These are phyloP conservation scores for Prostheceraeus crozeri DNA, from an alignment of 2,888 invertebrate species.

Conservation along the genomic window DNA sequence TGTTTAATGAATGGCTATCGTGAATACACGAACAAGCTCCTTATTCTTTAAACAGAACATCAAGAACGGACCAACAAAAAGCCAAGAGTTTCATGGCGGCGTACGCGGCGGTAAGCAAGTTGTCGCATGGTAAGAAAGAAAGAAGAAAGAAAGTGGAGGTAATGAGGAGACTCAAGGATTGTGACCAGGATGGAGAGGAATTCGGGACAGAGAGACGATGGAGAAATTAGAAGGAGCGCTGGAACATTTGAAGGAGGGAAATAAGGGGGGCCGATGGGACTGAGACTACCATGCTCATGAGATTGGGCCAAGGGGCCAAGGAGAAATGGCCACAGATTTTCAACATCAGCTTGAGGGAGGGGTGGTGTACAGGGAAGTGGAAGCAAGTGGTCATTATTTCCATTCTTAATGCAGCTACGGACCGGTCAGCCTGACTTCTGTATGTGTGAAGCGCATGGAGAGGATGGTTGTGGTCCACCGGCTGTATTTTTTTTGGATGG, in stretches of 20 bases:
- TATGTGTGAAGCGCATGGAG: background rate
- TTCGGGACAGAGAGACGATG: background rate
- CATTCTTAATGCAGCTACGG: slow-evolving; percentile 8
- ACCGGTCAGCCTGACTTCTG: background rate
- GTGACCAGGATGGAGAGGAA: too few relatives aligned
- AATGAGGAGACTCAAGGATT: too few relatives aligned
- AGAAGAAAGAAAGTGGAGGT: background rate
- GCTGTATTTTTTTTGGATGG: background rate
- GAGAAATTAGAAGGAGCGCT: background rate
- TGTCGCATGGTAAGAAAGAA: background rate
- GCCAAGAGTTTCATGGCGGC: too few relatives aligned
- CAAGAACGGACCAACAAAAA: too few relatives aligned
- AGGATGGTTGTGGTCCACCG: background rate
- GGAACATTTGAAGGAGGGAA: background rate
- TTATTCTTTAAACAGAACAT: too few relatives aligned
- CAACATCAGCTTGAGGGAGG: slow-evolving; percentile 6
- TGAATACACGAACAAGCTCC: too few relatives aligned
- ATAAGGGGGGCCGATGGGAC: background rate
- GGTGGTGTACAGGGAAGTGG: slow-evolving; percentile 13
- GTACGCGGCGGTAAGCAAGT: background rate
- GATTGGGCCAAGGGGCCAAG: background rate
- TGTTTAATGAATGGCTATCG: too few relatives aligned
- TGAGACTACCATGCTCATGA: background rate
- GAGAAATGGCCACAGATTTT: slow-evolving; percentile 9
- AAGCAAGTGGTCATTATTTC: slow-evolving; percentile 5